Evolutionary conservation across 2,113 vertebrate species (phyloP), one percentile per base, ranked within the genome.

Genomic region (Rutilus rutilus): DNA sequence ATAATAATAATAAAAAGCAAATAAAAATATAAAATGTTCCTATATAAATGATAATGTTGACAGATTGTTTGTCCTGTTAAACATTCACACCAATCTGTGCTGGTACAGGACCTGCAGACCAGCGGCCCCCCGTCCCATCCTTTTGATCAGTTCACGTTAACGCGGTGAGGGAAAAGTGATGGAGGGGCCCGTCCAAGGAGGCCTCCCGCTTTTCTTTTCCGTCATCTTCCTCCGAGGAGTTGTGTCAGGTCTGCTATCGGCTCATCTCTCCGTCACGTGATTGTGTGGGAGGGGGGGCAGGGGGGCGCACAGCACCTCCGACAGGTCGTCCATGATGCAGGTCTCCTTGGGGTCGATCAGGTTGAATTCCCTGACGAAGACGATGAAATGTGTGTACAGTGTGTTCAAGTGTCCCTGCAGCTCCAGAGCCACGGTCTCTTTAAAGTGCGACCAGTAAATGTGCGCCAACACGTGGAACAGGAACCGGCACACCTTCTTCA

Each of bases 391-490:
- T 93, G 94, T 95, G 84, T 98, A 99, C 86, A 99, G 96, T 19
- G 97, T 97, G 95, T 99, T 99, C 95, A 99, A 95, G 93, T 99
- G 98, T 93, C 97, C 97, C 89, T 99, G 98, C 90, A 99, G 96
- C 93, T 99, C 97, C 86, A 99, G 95, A 84, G 96, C 96, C 94
- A 99, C 95, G 2, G 97, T 98, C 95, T 99, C 97, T 92, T 98
- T 98, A 95, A 99, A 99, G 95, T 99, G 98, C 90, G 97, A 95
- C 91, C 97, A 99, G 95, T 99, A 99, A 95, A 99, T 98, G 95
- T 99, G 98, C 76, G 97, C 97, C 95, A 99, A 94, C 93, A 99
- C 97, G 0, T 99, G 98, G 93, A 99, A 99, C 88, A 99, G 95
- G 93, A 97, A 97, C 91, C 95, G 96, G 96, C 97, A 99, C 92